Conservation (phyloP, 2,888 invertebrate genomes). For the Hartigia nigra region DNA sequence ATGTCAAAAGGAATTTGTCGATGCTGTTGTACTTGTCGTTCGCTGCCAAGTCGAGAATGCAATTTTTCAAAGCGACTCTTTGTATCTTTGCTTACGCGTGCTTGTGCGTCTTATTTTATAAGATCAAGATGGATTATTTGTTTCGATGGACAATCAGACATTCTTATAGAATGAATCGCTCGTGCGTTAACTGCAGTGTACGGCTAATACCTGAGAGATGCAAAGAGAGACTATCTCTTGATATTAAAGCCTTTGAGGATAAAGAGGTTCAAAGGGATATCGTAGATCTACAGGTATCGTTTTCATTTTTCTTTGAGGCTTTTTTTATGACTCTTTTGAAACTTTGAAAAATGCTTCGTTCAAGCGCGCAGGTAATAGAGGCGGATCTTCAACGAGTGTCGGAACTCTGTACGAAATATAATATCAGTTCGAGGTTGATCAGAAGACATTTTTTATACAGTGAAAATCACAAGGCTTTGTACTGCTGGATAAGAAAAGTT, state of each 20-base stretch:
- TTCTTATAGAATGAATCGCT: background rate
- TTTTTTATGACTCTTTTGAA: background rate
- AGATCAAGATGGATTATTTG: background rate
- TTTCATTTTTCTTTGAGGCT: background rate
- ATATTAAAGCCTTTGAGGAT: background rate
- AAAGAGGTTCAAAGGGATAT: background rate
- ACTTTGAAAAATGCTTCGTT: background rate
- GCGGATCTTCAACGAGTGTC: conserved; percentile 37
- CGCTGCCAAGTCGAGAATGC: conserved; percentile 19
- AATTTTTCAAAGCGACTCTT: conserved; percentile 37
- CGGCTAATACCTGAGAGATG: background rate
- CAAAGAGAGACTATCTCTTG: background rate
- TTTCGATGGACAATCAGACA: background rate
- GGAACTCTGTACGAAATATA: conserved; percentile 51
- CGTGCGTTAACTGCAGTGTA: background rate
- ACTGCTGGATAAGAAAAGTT: conserved; percentile 63
- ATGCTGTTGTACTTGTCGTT: background rate
- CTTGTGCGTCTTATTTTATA: conserved; percentile 18
- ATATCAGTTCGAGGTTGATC: conserved; percentile 44
- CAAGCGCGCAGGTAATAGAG: conserved; percentile 32
- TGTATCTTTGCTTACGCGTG: conserved; percentile 30
- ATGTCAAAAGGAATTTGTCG: background rate
- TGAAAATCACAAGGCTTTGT: conserved; percentile 47
- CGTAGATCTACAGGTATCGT: background rate
- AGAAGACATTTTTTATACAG: conserved; percentile 54